Evolutionary conservation across 2,797 vertebrate genomes (phyloP), one percentile per base, ranked within the genome.

Genomic region (Acanthurus tractus): DNA sequence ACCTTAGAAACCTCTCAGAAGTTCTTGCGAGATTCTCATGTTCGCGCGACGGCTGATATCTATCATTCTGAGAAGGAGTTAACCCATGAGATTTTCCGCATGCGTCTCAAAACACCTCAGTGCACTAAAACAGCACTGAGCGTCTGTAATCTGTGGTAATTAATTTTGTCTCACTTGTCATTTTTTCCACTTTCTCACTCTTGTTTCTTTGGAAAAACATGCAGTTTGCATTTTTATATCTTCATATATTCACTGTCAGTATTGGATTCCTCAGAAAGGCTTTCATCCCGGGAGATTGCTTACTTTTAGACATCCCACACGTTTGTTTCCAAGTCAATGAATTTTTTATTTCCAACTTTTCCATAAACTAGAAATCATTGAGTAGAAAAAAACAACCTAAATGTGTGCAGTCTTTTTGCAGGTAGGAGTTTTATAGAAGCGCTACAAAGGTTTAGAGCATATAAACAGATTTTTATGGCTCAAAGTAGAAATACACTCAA

Each of bases 221-320:
- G 50, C 29, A 29, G 55, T 67, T 79, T 70, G 49, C 38, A 74
- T 59, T 53, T 82, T n/a, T 13, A 25, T 62, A n/a, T 70, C 57
- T 45, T 53, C 49, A 15, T 48, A 15, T 73, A 59, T 63, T 73
- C 70, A 74, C 46, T 70, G 36, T 45, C 54, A 29, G 63, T 64
- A 62, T 82, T 76, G 73, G 61, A 76, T 70, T 76, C 63, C 20
- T 66, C 8, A 8, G 52, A 68, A 57, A 82, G 15, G 57, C 63
- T 36, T 64, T 29, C 20, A 45, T 61, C 67, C 38, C 53, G 52
- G 20, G 70, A 84, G 58, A 29, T 23, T 8, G 2, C 23, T 79
- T 71, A 69, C 38, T 38, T 38, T 65, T 62, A 64, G 9, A 64
- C 65, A 55, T 69, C 70, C 50, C 70, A 66, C 68, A 7, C 59